Evolutionary conservation across 2,888 invertebrate genomes (phyloP), one percentile per base, ranked within the genome.

Genomic region (Ichneumoninae sp.): DNA sequence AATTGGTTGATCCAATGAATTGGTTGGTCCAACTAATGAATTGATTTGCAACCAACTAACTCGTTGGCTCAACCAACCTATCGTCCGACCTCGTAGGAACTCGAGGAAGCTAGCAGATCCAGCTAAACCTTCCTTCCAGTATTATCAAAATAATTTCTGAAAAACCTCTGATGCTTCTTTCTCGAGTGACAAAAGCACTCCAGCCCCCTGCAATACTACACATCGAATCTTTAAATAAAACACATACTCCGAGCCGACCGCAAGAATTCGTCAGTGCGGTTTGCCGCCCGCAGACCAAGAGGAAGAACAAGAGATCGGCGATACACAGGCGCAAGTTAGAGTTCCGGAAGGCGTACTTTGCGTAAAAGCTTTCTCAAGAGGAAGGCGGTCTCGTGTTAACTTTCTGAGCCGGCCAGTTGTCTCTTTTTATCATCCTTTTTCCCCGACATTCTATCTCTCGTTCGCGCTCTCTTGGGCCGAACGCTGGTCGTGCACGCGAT

Each of bases 401-500:
- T 77, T 76, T 57, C 77, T 69, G 54, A 52, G 77, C 54, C 19
- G 40, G 63, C 68, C 52, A 76, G 65, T 54, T 60, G 73, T 81
- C 81, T 74, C 77, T 57, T 26, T 8, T 22, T 52, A 0, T 52
- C 57, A 1, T 47, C 44, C 44, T 47, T 47, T 47, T 47, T 47
- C 16, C 13, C 52, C 71, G 75, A 75, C 71, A 74, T 65, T 83
- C 57, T 26, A 50, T 83, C 76, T 68, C 73, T 60, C 57, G 47
- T 52, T 71, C 68, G 30, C 75, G 47, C 19, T 73, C 70, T 54
- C 76, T 36, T 26, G 60, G 36, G 33, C 22, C 71, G 57, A 71
- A 50, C 26, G 47, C 50, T 22, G n/a, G 16, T 77, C 57, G 69
- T 81, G 75, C 84, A 81, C 84, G 84, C 84, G 81, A 85, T 85